A percentile compares a stretch with the other conserved stretches of the same genome.
Conservation (phyloP, 2,113 vertebrate species). For the human (Homo sapiens) region DNA sequence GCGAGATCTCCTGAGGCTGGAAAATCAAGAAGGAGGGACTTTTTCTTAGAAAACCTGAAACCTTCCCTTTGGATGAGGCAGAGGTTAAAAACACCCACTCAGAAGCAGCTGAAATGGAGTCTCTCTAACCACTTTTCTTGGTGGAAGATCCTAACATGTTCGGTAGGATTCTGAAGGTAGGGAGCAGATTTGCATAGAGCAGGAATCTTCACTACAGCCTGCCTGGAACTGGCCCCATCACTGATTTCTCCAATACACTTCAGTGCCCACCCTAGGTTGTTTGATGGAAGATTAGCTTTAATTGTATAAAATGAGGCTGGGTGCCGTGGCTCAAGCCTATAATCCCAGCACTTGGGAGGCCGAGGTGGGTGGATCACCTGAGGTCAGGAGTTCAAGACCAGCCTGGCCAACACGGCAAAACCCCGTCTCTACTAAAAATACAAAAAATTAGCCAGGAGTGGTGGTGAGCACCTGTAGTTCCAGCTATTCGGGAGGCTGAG, state of each 20-base stretch:
- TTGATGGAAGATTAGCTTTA: not conserved
- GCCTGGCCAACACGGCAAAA: no score
- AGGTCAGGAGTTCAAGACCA: no score
- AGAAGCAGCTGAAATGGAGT: not conserved
- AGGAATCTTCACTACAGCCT: not conserved
- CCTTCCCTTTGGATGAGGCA: not conserved
- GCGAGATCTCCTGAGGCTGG: not conserved
- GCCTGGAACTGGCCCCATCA: not conserved
- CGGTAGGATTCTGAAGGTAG: not conserved
- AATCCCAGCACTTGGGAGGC: no score
- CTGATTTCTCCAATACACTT: not conserved
- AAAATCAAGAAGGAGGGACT: not conserved
- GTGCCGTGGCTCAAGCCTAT: no score
- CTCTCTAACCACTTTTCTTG: not conserved
- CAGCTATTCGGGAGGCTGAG: no score
- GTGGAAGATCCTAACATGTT: not conserved
- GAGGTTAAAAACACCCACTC: not conserved
- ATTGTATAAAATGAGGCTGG: no score
- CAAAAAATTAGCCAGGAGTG: no score
- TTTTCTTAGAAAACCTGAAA: not conserved
- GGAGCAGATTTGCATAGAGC: not conserved
- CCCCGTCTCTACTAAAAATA: no score
- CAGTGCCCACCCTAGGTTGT: not conserved
- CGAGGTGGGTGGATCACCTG: no score
- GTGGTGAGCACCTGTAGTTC: no score